Conservation (phyloP, 2,113 vertebrate genomes). For the Apodemus sylvaticus region DNA sequence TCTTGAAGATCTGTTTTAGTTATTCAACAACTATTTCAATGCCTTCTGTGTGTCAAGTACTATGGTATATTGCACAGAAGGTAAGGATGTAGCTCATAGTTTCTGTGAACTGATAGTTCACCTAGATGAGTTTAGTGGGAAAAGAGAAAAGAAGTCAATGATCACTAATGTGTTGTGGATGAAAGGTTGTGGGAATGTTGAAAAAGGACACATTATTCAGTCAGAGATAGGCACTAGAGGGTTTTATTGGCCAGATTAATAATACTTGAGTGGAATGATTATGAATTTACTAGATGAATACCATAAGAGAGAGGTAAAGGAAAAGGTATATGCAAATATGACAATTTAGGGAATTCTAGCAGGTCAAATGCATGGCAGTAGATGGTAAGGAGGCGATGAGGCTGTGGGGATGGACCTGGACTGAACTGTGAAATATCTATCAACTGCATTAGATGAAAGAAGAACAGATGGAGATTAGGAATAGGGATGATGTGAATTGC, state of each 20-base stretch:
- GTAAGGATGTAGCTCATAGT: background rate
- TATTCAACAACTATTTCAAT: background rate
- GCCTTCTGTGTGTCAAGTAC: background rate
- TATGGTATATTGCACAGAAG: background rate
- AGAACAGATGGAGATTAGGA: background rate
- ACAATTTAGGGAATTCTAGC: background rate
- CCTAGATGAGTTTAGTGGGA: background rate
- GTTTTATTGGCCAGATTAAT: background rate
- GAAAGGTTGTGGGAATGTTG: background rate
- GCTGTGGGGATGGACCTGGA: background rate
- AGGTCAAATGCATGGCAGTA: background rate
- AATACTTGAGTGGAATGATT: background rate
- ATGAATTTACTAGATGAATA: background rate
- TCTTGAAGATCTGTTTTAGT: slow-evolving; percentile 18
- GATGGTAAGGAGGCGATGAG: background rate
- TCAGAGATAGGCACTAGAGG: background rate
- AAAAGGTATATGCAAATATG: background rate
- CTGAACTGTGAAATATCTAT: background rate
- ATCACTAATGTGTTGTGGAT: background rate
- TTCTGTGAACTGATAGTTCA: background rate
- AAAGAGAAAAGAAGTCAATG: background rate
- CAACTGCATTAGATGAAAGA: background rate
- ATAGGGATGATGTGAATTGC: background rate
- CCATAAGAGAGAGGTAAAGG: background rate
- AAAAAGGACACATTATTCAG: background rate